Conservation (phyloP, 2,888 invertebrate genomes). For the Caenorhabditis drosophilae region DNA sequence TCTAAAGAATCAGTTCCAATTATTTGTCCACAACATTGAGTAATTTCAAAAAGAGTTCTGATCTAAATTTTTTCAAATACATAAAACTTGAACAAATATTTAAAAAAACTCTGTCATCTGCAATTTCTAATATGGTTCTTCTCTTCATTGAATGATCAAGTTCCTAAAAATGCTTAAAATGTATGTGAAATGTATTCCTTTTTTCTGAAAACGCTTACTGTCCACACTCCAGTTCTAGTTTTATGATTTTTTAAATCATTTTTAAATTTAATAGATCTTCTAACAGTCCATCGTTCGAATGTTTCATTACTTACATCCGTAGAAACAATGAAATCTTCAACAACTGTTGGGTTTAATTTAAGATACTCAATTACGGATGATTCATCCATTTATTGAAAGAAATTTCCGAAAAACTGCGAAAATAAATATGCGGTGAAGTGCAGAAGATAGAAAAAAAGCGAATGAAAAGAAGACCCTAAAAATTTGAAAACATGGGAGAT, state of each 20-base stretch:
- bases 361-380: conserved; percentile 45
- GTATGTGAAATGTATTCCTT: not conserved
- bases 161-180: conserved; percentile 16
- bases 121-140: conserved; percentile 39
- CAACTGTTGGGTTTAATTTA: conserved; percentile 44
- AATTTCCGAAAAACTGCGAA: conserved; percentile 2
- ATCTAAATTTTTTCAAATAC: conserved; percentile 7
- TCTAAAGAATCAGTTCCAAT: conserved; percentile 53
- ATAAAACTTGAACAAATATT: not conserved
- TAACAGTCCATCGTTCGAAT: conserved; percentile 53
- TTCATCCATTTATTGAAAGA: conserved; percentile 18
- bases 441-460: too few relatives aligned
- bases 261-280: conserved; percentile 15
- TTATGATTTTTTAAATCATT: conserved; percentile 3
- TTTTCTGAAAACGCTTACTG: conserved; percentile 10
- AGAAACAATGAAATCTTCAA: conserved; percentile 52
- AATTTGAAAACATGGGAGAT: too few relatives aligned
- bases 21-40: conserved; percentile 57
- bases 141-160: conserved; percentile 39
- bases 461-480: too few relatives aligned
- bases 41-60: conserved; percentile 59
- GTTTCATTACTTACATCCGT: conserved; percentile 47
- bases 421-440: too few relatives aligned
- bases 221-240: conserved; percentile 16
- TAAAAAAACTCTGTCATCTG: conserved; percentile 38